phyloP scores from a whole-genome alignment of 2,797 vertebrate genomes.

The Antennarius maculatus region DNA sequence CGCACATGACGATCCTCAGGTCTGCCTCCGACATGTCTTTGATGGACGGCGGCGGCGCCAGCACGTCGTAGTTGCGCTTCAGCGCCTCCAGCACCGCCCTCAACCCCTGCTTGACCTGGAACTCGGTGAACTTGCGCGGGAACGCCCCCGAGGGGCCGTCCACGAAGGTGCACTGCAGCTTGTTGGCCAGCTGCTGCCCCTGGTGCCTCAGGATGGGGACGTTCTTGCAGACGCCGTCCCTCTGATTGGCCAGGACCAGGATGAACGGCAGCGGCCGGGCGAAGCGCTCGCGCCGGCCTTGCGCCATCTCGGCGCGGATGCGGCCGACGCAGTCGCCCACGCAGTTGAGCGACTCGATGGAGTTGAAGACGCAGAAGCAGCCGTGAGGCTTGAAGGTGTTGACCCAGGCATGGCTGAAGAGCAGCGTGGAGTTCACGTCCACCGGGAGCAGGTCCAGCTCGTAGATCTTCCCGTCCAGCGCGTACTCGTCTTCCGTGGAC shows the following conservation, averaged over 20 bases:
- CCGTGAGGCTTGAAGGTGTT: conserved; percentile 95
- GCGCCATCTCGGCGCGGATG: conserved; percentile 92
- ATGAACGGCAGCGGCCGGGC: conserved; percentile 93
- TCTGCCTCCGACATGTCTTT: conserved; percentile 97
- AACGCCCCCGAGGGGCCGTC: conserved; percentile 93
- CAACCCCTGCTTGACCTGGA: conserved; percentile 96
- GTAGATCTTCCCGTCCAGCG: conserved; percentile 98
- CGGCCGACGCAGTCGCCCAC: conserved; percentile 95
- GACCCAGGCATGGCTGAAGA: conserved; percentile 93
- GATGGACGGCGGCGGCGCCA: conserved; percentile 91
- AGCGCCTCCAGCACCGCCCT: conserved; percentile 93
- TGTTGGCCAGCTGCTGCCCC: conserved; percentile 97
- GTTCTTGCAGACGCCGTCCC: conserved; percentile 93
- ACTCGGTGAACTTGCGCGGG: conserved; percentile 96
- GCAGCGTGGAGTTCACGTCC: conserved; percentile 93
- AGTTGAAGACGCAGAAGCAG: conserved; percentile 98
- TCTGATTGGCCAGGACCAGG: conserved; percentile 95
- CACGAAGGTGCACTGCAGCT: conserved; percentile 98
- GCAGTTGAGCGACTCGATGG: conserved; percentile 96
- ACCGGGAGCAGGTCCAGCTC: conserved; percentile 95
- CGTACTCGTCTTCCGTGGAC: conserved; percentile 98
- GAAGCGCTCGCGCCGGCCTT: conserved; percentile 92
- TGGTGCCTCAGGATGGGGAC: conserved; percentile 97
- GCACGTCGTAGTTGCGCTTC: conserved; percentile 94
- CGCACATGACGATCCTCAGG: conserved; percentile 98